Base-by-base conservation (phyloP, 2,888 invertebrate genomes). In the Amphipyra tragopoginis region DNA sequence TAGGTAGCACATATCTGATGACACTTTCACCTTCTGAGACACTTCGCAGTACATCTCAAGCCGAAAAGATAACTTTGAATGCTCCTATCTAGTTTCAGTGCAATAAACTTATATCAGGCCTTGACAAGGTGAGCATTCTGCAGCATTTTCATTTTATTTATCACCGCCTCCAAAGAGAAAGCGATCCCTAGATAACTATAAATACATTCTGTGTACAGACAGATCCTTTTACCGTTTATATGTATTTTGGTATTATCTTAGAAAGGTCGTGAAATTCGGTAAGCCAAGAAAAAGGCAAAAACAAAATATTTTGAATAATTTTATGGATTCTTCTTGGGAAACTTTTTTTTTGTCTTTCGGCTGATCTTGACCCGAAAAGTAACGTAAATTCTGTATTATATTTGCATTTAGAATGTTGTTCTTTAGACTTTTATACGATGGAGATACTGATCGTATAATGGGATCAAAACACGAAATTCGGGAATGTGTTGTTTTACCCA, bases 321-420 rank as follows among this genome's bases (percentile, higher is more conserved):
- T 72, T 53, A 60, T 47, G 52, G 47, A 57, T 65, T 59, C 53
- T 69, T 52, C 44, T 43, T 56, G 13, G 9, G 52, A 62, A 54
- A 15, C 60, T 65, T 29, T 63, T 13, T 55, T 54, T 59, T 67
- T 55, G 49, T 48, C 43, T 50, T 59, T 60, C 26, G 14, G 10
- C 5, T 58, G 51, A 67, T 59, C 52, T 71, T 76, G 66, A 65
- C 63, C 62, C 54, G 10, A 60, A 61, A 65, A 66, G 60, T 60
- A 65, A 61, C 21, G 42, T 43, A 38, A 54, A 72, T 34, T 68
- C 29, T 53, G 49, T 45, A 44, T 51, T 51, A 45, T 56, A 74
- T 76, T 71, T 63, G 44, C 74, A 71, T 68, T 71, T 67, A 63
- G 56, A 76, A 65, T 49, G 58, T 60, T 58, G 29, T 66, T 65